phyloP scores from a whole-genome alignment of 2,888 invertebrate species.

The Amiota minor region DNA sequence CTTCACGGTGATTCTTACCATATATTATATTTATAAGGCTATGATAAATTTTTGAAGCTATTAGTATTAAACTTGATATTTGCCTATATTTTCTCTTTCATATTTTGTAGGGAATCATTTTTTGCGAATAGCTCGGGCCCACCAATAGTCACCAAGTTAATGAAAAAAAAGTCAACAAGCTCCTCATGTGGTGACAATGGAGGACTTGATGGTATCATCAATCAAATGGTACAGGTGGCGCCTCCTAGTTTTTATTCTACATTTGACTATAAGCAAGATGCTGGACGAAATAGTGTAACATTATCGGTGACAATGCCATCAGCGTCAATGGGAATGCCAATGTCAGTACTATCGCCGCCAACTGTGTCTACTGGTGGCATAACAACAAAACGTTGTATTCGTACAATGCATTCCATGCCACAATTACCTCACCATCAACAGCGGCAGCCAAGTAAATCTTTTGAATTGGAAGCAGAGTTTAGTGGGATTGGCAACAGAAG shows the following conservation, averaged over 20 bases:
- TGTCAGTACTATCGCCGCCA: conserved; percentile 24
- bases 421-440: conserved; percentile 12
- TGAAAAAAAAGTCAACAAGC: conserved; percentile 70
- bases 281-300: conserved; percentile 28
- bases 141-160: conserved; percentile 55
- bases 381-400: conserved; percentile 58
- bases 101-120: conserved; percentile 68
- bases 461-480: conserved; percentile 70
- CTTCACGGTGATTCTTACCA: no score
- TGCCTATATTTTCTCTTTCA: background rate
- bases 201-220: conserved; percentile 47
- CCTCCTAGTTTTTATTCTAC: conserved; percentile 71
- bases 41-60: no score
- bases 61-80: no score
- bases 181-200: conserved; percentile 63
- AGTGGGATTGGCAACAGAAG: conserved; percentile 45
- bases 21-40: no score
- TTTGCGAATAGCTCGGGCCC: conserved; percentile 59
- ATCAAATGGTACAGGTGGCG: conserved; percentile 47
- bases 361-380: conserved; percentile 37
- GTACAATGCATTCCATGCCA: conserved; percentile 46
- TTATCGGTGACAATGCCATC: conserved; percentile 52
- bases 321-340: conserved; percentile 35
- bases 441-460: conserved; percentile 50
- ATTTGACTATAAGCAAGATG: conserved; percentile 71